phyloP scores from a whole-genome alignment of 2,113 vertebrate species.

The Atrichornis clamosus region DNA sequence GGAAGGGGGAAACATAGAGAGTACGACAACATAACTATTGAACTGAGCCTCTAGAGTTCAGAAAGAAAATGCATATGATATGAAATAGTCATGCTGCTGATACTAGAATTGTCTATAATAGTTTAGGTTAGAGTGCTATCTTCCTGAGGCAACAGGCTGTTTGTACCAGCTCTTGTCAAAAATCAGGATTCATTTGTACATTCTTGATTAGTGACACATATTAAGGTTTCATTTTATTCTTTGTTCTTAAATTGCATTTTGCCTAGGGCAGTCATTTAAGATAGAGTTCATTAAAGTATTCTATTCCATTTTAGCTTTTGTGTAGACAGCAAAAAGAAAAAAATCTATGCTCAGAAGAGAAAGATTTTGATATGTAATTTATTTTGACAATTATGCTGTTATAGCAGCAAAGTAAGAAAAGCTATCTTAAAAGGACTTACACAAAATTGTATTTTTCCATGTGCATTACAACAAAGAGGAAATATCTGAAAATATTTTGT shows the following conservation, averaged over 20 bases:
- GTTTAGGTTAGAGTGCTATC: background rate
- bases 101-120: background rate
- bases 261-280: constrained; percentile 32
- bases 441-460: background rate
- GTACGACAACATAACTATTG: background rate
- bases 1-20: background rate
- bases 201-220: constrained; percentile 43
- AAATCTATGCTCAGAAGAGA: background rate
- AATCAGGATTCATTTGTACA: constrained; percentile 18
- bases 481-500: background rate
- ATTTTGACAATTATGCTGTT: background rate
- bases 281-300: constrained; percentile 45
- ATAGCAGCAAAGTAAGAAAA: background rate
- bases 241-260: constrained; percentile 48
- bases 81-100: background rate
- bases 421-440: background rate
- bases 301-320: constrained; percentile 31
- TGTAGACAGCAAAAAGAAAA: background rate
- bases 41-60: background rate
- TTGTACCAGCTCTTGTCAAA: constrained; percentile 37
- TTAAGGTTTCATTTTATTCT: constrained; percentile 51
- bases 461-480: background rate
- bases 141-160: constrained; percentile 27
- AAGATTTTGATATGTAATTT: background rate
- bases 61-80: background rate